Percentiles rank a stretch among this genome's conserved stretches.
These are phyloP conservation scores for Alentia gelatinosa DNA, from an alignment of 2,888 invertebrate species.

Conservation along the genomic window DNA sequence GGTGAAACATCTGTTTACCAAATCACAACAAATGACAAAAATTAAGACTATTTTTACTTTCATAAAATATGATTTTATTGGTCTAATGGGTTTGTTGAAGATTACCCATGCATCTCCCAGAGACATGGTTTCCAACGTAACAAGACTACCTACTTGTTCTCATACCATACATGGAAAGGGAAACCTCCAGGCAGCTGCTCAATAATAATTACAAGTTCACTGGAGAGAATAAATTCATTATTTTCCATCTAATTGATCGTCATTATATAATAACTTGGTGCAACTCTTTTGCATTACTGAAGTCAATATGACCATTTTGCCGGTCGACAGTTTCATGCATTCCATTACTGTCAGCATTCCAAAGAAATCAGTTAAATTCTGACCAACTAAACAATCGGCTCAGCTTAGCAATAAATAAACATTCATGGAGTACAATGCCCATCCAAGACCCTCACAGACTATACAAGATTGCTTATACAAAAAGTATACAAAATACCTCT, in stretches of 20 bases:
- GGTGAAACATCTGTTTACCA: too few species aligned
- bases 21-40: background rate
- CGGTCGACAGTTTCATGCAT: too few species aligned
- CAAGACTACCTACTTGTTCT: too few species aligned
- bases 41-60: background rate
- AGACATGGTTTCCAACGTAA: too few species aligned
- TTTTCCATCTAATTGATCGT: background rate
- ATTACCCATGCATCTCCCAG: too few species aligned
- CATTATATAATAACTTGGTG: background rate
- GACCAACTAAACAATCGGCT: background rate
- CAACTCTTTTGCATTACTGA: background rate
- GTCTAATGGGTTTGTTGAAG: too few species aligned
- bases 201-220: background rate
- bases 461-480: constrained; percentile 37
- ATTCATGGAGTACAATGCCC: constrained; percentile 10
- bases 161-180: too few species aligned
- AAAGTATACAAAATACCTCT: constrained; percentile 46
- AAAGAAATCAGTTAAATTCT: background rate
- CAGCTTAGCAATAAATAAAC: constrained; percentile 24
- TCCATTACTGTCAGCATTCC: too few species aligned
- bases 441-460: background rate
- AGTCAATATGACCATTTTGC: background rate
- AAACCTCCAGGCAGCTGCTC: too few species aligned
- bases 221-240: background rate
- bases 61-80: constrained; percentile 25